A percentile compares a stretch with the other conserved stretches of the same genome.
phyloP scores from a whole-genome alignment of 2,888 invertebrate species.

The Meiosimyza platycephala region DNA sequence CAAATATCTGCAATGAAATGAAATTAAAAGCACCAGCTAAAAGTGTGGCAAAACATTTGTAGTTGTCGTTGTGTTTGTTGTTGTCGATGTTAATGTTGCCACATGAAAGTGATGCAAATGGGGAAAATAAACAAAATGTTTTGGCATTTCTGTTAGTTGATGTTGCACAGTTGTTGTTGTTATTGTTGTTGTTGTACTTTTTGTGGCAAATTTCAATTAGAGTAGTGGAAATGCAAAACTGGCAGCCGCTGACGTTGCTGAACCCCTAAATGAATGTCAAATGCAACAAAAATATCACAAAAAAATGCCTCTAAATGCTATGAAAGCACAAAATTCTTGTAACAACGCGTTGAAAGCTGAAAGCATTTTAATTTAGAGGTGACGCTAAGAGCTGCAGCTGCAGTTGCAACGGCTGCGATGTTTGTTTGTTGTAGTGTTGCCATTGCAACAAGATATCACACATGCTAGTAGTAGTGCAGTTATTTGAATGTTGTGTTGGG shows the following conservation, averaged over 20 bases:
- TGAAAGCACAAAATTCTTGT: conserved; percentile 44
- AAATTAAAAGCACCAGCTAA: neutral
- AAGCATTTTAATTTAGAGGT: conserved; percentile 17
- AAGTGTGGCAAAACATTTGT: conserved; percentile 20
- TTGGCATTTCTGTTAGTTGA: neutral
- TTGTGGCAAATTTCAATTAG: neutral
- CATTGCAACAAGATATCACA: no score
- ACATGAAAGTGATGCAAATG: neutral
- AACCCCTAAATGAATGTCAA: neutral
- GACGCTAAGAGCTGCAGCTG: neutral
- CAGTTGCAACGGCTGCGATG: neutral
- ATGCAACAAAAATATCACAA: conserved; percentile 8
- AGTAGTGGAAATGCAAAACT: neutral
- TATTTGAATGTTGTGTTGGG: no score
- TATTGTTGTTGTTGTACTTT: neutral
- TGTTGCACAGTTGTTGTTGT: neutral
- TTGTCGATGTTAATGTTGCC: neutral
- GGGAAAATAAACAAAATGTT: conserved; percentile 1
- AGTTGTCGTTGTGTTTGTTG: no score
- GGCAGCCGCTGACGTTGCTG: neutral
- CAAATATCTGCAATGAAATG: no score
- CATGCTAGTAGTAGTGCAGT: no score
- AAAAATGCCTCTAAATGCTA: conserved; percentile 12
- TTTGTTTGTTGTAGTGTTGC: no score
- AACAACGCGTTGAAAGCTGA: conserved; percentile 37